Base-by-base conservation (phyloP, 2,888 invertebrate species). In the Erebia aethiops region DNA sequence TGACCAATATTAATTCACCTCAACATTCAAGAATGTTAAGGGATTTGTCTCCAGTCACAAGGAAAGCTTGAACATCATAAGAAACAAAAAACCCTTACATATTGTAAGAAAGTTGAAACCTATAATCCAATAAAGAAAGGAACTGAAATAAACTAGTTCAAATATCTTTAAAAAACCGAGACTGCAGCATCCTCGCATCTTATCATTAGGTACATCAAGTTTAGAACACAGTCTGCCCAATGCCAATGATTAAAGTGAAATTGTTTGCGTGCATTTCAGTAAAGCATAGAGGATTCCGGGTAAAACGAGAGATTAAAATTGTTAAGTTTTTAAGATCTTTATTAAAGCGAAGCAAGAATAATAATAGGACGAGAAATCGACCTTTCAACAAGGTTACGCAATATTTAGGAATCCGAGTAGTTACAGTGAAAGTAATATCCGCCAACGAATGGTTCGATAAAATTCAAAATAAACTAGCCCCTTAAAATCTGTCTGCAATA, bases 341-440 rank as follows among this genome's bases (percentile, higher is more conserved):
- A 35, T 41, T 58, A 58, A 58, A 58, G 58, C 41, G n/a, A 9
- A 58, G 41, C 51, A 64, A 54, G 35, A 54, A 41, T 41, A 16
- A 41, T 41, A 16, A 64, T 41, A 41, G 54, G 18, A 16, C 54
- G 64, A 54, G 54, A 35, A 13, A 64, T 14, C 63, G 18, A 61
- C 21, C 62, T 21, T 18, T 62, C 41, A 62, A 49, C 46, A 61
- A 13, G 21, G n/a, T 64, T 64, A 54, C 41, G 54, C 52, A 54
- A 64, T 54, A 54, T 64, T 54, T 54, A 54, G 54, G 52, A 54
- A 54, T 63, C 41, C 43, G 21, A 66, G 56, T 41, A 58, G 62
- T 14, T 62, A 62, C 14, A 58, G 67, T 58, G 67, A 67, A 67
- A 67, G 67, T 58, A 11, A 67, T 58, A 67, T 67, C 67, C 67